These are phyloP conservation scores for Gobionotothen gibberifrons DNA, from an alignment of 2,797 vertebrate genomes.

Conservation along the genomic window DNA sequence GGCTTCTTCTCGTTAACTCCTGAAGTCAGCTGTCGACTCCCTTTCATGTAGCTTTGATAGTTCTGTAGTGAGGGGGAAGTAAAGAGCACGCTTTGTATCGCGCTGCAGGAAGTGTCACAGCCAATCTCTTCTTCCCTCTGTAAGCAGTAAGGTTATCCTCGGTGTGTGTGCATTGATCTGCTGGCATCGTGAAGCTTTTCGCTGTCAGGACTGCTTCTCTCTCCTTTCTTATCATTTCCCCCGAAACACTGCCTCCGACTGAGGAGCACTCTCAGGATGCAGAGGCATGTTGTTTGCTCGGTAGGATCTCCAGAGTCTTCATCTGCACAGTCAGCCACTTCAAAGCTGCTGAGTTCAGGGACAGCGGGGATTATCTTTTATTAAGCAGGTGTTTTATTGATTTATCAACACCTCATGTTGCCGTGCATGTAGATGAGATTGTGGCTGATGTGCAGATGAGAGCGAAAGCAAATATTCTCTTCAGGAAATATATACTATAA, in stretches of 20 bases:
- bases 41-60: not conserved
- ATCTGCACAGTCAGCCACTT: slow-evolving; percentile 30
- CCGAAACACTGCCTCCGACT: slow-evolving; percentile 9
- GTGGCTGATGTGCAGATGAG: not conserved
- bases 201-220: slow-evolving; percentile 15
- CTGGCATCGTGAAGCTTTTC: slow-evolving; percentile 5
- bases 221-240: not conserved
- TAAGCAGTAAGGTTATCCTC: slow-evolving; percentile 15
- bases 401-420: not conserved
- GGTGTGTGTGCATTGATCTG: slow-evolving; percentile 24
- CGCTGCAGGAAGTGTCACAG: slow-evolving; percentile 27
- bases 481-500: not conserved
- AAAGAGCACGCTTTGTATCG: slow-evolving; percentile 7
- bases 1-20: slow-evolving; percentile 7
- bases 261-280: slow-evolving; percentile 3
- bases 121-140: not conserved
- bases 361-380: slow-evolving; percentile 35
- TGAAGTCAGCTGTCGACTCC: not conserved
- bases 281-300: not conserved
- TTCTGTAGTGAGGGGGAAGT: slow-evolving; percentile 9
- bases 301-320: not conserved
- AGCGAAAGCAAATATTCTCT: not conserved
- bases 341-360: slow-evolving; percentile 29
- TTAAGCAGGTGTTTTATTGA: slow-evolving; percentile 15
- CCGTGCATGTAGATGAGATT: not conserved